These are phyloP conservation scores for Dicerorhinus sumatrensis DNA, from an alignment of 2,113 vertebrate genomes.

Conservation along the genomic window DNA sequence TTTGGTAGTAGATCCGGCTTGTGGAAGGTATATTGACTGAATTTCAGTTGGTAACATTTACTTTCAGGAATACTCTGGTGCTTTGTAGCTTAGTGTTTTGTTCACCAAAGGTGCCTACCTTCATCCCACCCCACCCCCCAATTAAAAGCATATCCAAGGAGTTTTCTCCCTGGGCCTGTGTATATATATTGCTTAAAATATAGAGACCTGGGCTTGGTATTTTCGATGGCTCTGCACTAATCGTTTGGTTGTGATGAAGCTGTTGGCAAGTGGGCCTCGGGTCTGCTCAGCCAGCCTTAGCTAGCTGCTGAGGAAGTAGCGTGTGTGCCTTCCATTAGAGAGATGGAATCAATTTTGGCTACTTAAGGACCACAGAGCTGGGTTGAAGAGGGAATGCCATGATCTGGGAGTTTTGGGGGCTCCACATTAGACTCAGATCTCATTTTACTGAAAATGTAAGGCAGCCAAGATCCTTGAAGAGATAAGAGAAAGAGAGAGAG, in stretches of 20 bases:
- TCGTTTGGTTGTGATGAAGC: conserved; percentile 2
- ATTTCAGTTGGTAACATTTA: neutral
- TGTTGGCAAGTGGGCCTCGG: neutral
- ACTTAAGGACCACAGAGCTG: neutral
- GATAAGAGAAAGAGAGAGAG: neutral
- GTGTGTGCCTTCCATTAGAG: neutral
- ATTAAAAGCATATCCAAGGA: neutral
- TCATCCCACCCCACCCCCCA: neutral
- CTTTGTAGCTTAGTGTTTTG: conserved; percentile 15
- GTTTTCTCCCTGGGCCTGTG: neutral
- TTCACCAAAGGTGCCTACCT: neutral
- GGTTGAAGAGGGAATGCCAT: neutral
- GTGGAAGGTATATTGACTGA: neutral
- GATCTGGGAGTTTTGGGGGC: conserved; percentile 30
- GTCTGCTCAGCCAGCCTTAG: neutral
- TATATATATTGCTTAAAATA: neutral
- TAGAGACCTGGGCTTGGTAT: neutral
- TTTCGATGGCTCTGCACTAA: neutral
- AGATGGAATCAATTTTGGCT: conserved; percentile 39
- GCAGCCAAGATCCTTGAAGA: neutral
- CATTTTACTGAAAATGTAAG: conserved; percentile 40
- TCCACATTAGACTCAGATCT: conserved; percentile 43
- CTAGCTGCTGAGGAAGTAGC: neutral
- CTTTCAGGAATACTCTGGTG: neutral
- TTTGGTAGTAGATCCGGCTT: neutral